phyloP scores from a whole-genome alignment of 1,140 invertebrate genomes.

The Solenopsis invicta region DNA sequence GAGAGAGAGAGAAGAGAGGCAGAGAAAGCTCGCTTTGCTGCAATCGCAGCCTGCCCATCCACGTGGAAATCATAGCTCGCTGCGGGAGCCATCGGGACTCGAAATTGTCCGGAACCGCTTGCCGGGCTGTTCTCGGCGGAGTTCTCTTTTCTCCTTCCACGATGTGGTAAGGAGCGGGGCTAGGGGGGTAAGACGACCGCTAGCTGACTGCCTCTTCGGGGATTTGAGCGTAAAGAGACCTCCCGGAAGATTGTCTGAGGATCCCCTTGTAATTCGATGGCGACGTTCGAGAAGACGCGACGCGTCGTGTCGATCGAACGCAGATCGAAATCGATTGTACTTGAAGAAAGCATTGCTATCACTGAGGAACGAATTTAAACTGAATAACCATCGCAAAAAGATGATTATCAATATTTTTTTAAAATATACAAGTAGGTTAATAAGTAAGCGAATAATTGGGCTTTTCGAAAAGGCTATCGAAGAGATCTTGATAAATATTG shows the following conservation, averaged over 20 bases:
- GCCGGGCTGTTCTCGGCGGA: conserved; percentile 66
- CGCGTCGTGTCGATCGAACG: background rate
- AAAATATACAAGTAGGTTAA: background rate
- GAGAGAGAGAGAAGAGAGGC: background rate
- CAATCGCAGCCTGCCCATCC: conserved; percentile 83
- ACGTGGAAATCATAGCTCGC: conserved; percentile 85
- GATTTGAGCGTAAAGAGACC: conserved; percentile 71
- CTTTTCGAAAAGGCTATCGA: background rate
- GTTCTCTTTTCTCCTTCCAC: conserved; percentile 47
- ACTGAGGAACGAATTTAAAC: background rate
- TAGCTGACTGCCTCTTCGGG: conserved; percentile 67
- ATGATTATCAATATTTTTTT: conserved; percentile 15
- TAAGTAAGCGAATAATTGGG: background rate
- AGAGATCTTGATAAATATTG: background rate
- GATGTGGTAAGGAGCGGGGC: background rate
- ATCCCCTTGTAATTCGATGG: conserved; percentile 71
- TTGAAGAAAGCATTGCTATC: conserved; percentile 53
- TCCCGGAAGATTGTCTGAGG: conserved; percentile 60
- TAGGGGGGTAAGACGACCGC: background rate
- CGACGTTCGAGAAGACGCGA: conserved; percentile 35
- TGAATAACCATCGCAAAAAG: background rate
- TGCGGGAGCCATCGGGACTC: conserved; percentile 81
- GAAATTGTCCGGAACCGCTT: conserved; percentile 84
- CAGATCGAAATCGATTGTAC: conserved; percentile 65
- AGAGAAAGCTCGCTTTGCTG: conserved; percentile 80